These are phyloP conservation scores for Panzeria rudis DNA, from an alignment of 2,888 invertebrate genomes.

Conservation along the genomic window DNA sequence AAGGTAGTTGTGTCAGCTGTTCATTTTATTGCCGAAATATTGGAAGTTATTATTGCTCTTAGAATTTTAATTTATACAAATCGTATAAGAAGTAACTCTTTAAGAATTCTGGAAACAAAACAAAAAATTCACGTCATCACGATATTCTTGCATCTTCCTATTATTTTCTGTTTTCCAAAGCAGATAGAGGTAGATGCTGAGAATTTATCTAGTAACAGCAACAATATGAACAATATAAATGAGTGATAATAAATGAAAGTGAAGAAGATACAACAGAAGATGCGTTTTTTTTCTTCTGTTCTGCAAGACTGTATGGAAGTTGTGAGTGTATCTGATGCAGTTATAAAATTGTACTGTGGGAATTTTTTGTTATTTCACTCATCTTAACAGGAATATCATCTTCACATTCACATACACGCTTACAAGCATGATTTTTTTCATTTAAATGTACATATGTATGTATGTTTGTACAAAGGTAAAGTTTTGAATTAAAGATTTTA, in stretches of 20 bases:
- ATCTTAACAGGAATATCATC: conserved; percentile 37
- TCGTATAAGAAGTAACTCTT: not conserved
- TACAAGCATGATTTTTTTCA: conserved; percentile 29
- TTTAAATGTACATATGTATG: not conserved
- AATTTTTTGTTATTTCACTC: conserved; percentile 56
- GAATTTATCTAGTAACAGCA: conserved; percentile 45
- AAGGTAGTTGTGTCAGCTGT: conserved; percentile 5
- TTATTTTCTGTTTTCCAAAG: conserved; percentile 28
- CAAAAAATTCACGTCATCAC: conserved; percentile 24
- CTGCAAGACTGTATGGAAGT: conserved; percentile 8
- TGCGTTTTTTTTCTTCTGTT: conserved; percentile 47
- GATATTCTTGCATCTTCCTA: conserved; percentile 29
- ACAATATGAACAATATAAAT: conserved; percentile 25
- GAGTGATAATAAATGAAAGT: conserved; percentile 68
- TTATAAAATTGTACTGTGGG: conserved; percentile 63
- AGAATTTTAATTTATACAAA: not conserved
- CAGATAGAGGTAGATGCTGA: conserved; percentile 49
- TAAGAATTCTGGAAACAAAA: conserved; percentile 17
- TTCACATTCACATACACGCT: conserved; percentile 5
- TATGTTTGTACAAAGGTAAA: conserved; percentile 35
- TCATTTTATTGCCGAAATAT: not conserved
- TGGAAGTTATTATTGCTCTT: not conserved
- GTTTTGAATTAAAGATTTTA: conserved; percentile 49
- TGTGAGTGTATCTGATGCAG: conserved; percentile 42
- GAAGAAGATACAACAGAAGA: conserved; percentile 61